Conservation (phyloP, 1,140 invertebrate species). For the Prorops nasuta region DNA sequence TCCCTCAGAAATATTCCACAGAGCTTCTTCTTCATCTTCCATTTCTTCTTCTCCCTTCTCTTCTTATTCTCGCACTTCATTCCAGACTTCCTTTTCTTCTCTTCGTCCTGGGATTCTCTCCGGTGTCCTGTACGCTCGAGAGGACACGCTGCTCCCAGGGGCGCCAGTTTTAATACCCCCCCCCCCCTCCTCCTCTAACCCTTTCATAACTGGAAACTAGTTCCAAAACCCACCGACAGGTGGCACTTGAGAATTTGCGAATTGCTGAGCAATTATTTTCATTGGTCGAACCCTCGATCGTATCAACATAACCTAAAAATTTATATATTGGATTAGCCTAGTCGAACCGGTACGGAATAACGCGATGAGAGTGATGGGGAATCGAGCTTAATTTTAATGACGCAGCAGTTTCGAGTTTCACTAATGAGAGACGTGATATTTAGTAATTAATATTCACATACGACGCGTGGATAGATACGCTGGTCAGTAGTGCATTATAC, state of each 20-base stretch:
- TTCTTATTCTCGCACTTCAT: no score
- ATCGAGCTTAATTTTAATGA: no score
- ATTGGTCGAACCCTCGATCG: no score
- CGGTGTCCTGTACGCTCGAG: background rate
- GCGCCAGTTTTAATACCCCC: background rate
- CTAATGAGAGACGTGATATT: background rate
- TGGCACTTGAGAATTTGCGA: no score
- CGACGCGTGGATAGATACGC: background rate
- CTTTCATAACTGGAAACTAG: no score
- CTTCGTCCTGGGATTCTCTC: background rate
- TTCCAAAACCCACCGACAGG: no score
- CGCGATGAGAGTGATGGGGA: no score
- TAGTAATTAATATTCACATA: background rate
- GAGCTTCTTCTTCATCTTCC: constrained; percentile 1
- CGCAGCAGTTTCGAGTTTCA: background rate
- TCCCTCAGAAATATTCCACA: constrained; percentile 20
- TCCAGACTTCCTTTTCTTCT: background rate
- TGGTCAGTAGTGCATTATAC: no score
- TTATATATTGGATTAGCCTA: no score
- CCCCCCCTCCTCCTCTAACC: background rate
- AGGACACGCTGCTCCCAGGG: background rate
- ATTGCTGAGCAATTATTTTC: no score
- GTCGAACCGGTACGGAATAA: no score
- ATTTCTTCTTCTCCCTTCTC: constrained; percentile 10
- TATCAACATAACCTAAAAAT: no score